Evolutionary conservation across 2,113 vertebrate species (phyloP).

Genomic region (Cichladusa arquata): DNA sequence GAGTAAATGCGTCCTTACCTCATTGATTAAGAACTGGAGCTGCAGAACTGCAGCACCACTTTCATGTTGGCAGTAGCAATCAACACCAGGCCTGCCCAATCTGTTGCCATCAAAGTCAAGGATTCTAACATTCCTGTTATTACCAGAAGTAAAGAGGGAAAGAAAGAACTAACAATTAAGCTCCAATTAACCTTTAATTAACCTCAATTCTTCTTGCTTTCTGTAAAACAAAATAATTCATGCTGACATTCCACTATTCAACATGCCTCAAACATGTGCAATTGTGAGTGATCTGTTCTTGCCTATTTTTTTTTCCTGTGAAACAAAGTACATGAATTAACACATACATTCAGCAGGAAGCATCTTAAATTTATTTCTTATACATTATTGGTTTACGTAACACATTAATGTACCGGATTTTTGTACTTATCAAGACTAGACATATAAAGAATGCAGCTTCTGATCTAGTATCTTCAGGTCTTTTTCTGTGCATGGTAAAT

Average conservation of each 20-base stretch:
- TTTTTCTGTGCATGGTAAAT: neutral
- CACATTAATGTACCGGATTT: neutral
- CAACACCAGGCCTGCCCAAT: constrained; percentile 94
- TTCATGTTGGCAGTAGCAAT: constrained; percentile 95
- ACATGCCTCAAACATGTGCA: neutral
- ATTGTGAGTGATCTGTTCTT: neutral
- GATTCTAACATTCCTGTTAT: constrained; percentile 64
- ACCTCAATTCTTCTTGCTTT: constrained; percentile 32
- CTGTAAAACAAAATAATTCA: constrained; percentile 35
- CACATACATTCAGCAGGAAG: neutral
- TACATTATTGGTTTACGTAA: neutral
- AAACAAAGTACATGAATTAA: neutral
- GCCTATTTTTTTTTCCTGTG: neutral
- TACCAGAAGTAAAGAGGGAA: neutral
- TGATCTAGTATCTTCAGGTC: neutral
- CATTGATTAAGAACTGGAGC: constrained; percentile 97
- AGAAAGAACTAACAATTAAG: neutral
- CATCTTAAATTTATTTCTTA: neutral
- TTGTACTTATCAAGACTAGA: neutral
- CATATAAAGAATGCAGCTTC: neutral
- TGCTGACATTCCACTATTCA: neutral
- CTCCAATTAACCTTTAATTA: constrained; percentile 43
- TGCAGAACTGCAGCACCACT: constrained; percentile 93
- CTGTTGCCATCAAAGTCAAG: constrained; percentile 87
- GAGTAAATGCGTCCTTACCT: constrained; percentile 81